Evolutionary conservation across 2,113 vertebrate genomes (phyloP).

Genomic region (Passer domesticus): DNA sequence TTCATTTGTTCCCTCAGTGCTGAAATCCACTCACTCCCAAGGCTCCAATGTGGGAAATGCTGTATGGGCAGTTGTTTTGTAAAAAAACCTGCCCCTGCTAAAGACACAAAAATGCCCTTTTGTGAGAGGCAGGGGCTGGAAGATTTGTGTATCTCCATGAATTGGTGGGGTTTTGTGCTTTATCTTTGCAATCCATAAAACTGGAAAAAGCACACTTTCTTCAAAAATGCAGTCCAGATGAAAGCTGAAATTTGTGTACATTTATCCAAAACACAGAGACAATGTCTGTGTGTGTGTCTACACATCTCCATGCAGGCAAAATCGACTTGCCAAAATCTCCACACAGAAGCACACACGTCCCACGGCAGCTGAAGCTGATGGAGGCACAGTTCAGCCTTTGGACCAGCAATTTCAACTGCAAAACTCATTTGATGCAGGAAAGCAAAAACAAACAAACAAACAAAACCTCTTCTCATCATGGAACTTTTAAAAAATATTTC

Average conservation of each 20-base stretch:
- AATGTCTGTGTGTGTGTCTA: neutral
- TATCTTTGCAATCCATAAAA: constrained; percentile 11
- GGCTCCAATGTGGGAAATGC: neutral
- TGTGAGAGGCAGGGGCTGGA: neutral
- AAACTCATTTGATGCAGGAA: constrained; percentile 42
- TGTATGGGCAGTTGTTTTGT: neutral
- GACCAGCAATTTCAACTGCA: constrained; percentile 32
- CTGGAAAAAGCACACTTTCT: constrained; percentile 18
- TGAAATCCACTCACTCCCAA: neutral
- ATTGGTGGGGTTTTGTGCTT: neutral
- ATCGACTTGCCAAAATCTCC: neutral
- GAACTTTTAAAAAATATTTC: constrained; percentile 62
- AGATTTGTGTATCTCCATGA: neutral
- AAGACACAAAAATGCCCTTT: neutral
- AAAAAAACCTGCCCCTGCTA: neutral
- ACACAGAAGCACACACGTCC: neutral
- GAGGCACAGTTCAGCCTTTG: constrained; percentile 37
- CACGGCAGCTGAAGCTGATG: neutral
- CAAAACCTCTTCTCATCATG: constrained; percentile 55
- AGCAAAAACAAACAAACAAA: constrained; percentile 61
- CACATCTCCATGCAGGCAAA: neutral
- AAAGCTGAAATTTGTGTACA: constrained; percentile 21
- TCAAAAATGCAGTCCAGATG: constrained; percentile 23
- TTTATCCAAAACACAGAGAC: neutral
- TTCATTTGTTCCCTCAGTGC: neutral